Percentiles rank a stretch among this genome's conserved stretches.
Conservation (phyloP, 2,888 invertebrate genomes). For the Camptogramma bilineatum region DNA sequence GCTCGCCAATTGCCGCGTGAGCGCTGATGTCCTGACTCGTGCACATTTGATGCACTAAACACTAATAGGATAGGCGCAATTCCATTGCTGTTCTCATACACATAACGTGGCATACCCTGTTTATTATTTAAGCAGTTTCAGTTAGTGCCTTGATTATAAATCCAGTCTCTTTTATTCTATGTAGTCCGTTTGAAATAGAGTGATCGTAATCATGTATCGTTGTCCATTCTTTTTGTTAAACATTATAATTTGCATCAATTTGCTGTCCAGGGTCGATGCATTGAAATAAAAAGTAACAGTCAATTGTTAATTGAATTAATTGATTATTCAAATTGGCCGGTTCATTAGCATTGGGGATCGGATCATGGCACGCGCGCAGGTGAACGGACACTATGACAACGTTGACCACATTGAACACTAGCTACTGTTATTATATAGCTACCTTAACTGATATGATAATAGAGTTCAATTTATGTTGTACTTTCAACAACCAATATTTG, state of each 20-base stretch:
- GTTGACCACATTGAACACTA: neutral
- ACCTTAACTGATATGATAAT: neutral
- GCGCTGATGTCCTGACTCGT: conserved; percentile 40
- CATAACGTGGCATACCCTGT: neutral
- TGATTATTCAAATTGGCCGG: conserved; percentile 39
- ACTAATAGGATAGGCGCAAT: conserved; percentile 24
- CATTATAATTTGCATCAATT: neutral
- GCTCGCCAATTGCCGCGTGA: conserved; percentile 52
- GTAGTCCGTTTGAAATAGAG: neutral
- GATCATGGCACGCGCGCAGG: conserved; percentile 29
- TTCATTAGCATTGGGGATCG: conserved; percentile 52
- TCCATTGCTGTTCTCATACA: conserved; percentile 19
- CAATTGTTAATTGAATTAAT: conserved; percentile 27
- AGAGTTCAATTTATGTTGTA: conserved; percentile 1
- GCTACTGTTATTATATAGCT: too few species aligned
- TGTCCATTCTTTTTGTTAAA: neutral
- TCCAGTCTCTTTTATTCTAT: neutral
- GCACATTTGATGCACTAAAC: conserved; percentile 37
- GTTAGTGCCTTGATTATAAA: neutral
- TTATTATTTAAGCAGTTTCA: neutral
- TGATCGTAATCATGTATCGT: neutral
- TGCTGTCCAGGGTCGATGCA: neutral
- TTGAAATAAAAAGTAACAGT: conserved; percentile 32
- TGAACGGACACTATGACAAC: conserved; percentile 18
- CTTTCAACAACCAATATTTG: neutral